These are phyloP conservation scores for Lates japonicus DNA, from an alignment of 2,797 vertebrate species.

Conservation along the genomic window DNA sequence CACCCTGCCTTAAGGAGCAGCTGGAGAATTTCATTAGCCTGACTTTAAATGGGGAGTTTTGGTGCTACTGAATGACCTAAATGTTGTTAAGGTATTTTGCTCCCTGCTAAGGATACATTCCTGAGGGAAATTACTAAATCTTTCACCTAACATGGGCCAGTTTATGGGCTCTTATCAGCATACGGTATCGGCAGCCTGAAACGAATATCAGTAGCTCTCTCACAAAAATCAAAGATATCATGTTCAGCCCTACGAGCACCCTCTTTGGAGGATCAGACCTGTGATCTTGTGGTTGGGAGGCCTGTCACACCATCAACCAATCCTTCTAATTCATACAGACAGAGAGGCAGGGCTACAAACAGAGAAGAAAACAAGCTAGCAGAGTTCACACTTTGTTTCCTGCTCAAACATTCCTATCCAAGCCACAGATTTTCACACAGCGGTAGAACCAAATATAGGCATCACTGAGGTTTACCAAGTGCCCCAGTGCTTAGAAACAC, in stretches of 20 bases:
- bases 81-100: constrained; percentile 10
- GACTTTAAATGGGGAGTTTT: background rate
- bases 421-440: constrained; percentile 68
- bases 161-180: constrained; percentile 6
- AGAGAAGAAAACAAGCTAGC: constrained; percentile 57
- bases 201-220: background rate
- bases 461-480: constrained; percentile 64
- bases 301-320: constrained; percentile 6
- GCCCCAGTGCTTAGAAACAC: constrained; percentile 40
- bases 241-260: background rate
- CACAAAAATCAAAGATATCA: background rate
- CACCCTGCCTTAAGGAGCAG: background rate
- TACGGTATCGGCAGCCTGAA: background rate
- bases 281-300: constrained; percentile 15
- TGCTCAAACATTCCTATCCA: constrained; percentile 73
- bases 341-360: constrained; percentile 47
- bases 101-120: constrained; percentile 1
- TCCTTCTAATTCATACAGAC: constrained; percentile 6
- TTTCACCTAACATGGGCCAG: background rate
- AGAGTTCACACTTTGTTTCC: constrained; percentile 72
- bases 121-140: constrained; percentile 15
- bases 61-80: constrained; percentile 3
- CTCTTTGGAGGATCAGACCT: constrained; percentile 21
- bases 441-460: constrained; percentile 77
- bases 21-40: constrained; percentile 29